These are phyloP conservation scores for Andrena minutula DNA, from an alignment of 2,888 invertebrate species.

Conservation along the genomic window DNA sequence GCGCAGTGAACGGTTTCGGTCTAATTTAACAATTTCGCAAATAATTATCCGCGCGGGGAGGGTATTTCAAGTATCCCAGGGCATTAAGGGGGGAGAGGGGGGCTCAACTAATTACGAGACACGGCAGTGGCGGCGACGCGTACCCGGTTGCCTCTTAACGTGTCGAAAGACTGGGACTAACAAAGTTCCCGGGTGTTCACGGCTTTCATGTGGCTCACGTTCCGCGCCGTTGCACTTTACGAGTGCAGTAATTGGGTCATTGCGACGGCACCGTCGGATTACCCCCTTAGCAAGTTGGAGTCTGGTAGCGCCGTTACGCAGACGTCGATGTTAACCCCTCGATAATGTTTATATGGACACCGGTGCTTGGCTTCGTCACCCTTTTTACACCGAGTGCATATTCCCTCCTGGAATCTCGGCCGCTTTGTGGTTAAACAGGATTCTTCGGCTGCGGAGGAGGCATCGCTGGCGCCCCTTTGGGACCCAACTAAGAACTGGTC, in stretches of 20 bases:
- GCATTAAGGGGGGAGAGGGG: conserved; percentile 35
- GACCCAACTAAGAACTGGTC: too few species aligned
- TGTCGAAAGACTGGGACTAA: conserved; percentile 61
- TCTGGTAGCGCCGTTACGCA: conserved; percentile 50
- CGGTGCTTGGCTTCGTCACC: neutral
- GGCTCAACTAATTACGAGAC: conserved; percentile 63
- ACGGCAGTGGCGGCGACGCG: neutral
- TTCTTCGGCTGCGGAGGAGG: too few species aligned
- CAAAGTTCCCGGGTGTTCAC: conserved; percentile 63
- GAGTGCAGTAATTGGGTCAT: conserved; percentile 71
- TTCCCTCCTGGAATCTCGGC: neutral
- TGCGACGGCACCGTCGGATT: conserved; percentile 49
- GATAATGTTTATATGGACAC: conserved; percentile 38
- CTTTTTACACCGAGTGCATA: neutral
- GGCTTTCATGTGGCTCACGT: conserved; percentile 71
- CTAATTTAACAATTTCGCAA: conserved; percentile 39
- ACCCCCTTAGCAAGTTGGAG: conserved; percentile 52
- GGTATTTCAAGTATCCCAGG: conserved; percentile 50
- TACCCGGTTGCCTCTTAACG: conserved; percentile 54
- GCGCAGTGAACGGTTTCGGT: conserved; percentile 5
- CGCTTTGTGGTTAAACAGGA: too few species aligned
- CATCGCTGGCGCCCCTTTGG: too few species aligned
- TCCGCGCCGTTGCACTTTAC: conserved; percentile 68
- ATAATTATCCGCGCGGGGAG: conserved; percentile 41
- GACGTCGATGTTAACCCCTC: conserved; percentile 36